Percentiles rank a stretch among this genome's conserved stretches.
phyloP scores from a whole-genome alignment of 2,888 invertebrate genomes.

The Mesopsocus fuscifrons region DNA sequence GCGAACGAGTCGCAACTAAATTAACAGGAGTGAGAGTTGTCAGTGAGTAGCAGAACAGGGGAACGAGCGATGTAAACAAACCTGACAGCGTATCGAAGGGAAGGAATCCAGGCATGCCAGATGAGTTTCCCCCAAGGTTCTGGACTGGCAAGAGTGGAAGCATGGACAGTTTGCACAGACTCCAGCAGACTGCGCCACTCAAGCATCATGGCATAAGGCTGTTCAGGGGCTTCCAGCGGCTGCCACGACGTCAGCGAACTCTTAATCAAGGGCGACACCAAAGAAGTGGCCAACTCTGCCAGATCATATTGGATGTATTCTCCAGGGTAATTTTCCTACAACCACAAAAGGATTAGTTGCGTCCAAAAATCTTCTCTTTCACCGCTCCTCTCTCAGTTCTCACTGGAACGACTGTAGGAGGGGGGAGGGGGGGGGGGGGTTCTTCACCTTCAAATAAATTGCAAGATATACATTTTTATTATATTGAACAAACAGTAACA shows the following conservation, averaged over 20 bases:
- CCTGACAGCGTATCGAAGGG: too few species aligned
- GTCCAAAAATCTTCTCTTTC: too few species aligned
- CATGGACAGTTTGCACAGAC: conserved; percentile 18
- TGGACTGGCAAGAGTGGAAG: conserved; percentile 30
- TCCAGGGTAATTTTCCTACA: conserved; percentile 40
- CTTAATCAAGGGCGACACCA: conserved; percentile 68
- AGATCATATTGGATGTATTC: conserved; percentile 75
- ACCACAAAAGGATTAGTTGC: conserved; percentile 14
- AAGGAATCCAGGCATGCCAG: conserved; percentile 86
- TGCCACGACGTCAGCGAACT: conserved; percentile 59
- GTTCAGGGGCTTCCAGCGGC: conserved; percentile 46
- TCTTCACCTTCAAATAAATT: too few species aligned
- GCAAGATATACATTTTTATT: too few species aligned
- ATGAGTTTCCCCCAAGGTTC: conserved; percentile 61
- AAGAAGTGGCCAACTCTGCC: conserved; percentile 61
- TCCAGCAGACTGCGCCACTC: conserved; percentile 51
- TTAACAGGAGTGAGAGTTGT: too few species aligned
- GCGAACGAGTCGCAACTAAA: too few species aligned
- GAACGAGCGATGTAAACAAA: too few species aligned
- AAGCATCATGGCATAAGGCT: conserved; percentile 40
- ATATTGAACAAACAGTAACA: too few species aligned
- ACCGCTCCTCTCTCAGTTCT: too few species aligned
- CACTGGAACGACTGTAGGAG: too few species aligned
- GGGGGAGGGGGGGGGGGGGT: too few species aligned
- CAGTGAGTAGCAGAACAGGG: too few species aligned